Conservation (phyloP, 2,888 invertebrate genomes). For the Cephus rjabovi region DNA sequence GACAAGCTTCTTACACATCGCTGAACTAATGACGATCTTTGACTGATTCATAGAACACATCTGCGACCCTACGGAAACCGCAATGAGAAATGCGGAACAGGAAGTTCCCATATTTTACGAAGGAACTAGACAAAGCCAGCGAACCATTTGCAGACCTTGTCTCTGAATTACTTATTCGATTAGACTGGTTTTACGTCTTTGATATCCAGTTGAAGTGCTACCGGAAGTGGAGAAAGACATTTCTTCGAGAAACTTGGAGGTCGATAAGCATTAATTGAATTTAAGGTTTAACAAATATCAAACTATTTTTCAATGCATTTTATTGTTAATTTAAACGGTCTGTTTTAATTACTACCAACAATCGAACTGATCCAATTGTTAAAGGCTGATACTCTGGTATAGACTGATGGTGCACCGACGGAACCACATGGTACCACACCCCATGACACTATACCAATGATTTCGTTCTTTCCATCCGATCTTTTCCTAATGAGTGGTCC, state of each 20-base stretch:
- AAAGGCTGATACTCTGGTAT: slow-evolving; percentile 63
- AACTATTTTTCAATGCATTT: neutral
- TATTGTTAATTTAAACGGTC: neutral
- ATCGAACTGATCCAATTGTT: slow-evolving; percentile 59
- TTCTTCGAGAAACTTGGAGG: neutral
- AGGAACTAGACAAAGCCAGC: neutral
- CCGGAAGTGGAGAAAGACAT: neutral
- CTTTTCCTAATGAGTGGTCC: slow-evolving; percentile 67
- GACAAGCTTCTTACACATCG: too few relatives aligned
- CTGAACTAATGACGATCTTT: too few relatives aligned
- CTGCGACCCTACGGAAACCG: neutral
- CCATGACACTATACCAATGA: slow-evolving; percentile 73
- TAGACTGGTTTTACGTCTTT: neutral
- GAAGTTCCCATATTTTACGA: neutral
- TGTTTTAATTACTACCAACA: slow-evolving; percentile 4
- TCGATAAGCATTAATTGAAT: neutral
- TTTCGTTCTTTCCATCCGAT: slow-evolving; percentile 74
- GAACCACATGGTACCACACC: slow-evolving; percentile 66
- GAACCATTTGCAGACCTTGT: neutral
- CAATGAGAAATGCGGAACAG: neutral
- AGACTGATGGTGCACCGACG: slow-evolving; percentile 64
- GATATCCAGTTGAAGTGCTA: neutral
- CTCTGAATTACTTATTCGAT: neutral
- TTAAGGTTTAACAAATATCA: neutral
- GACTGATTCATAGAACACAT: too few relatives aligned